Conservation (phyloP, 2,797 vertebrate genomes). For the Tadarida brasiliensis region DNA sequence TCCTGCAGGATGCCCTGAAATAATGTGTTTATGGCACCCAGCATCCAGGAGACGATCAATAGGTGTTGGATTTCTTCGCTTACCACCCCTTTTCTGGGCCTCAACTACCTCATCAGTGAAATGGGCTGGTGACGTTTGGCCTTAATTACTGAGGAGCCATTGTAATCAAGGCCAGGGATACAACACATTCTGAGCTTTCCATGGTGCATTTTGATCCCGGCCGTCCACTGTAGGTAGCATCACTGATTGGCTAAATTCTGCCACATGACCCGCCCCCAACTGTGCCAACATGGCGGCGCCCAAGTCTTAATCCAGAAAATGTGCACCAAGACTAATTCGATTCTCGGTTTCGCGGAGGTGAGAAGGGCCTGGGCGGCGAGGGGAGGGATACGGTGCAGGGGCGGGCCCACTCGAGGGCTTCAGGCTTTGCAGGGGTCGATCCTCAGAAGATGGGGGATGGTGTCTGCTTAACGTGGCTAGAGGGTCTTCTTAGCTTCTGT, state of each 20-base stretch:
- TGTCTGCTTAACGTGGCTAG: background rate
- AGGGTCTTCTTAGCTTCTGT: background rate
- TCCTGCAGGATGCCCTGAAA: background rate
- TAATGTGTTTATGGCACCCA: background rate
- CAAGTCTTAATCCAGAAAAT: slow-evolving; percentile 51
- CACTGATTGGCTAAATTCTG: slow-evolving; percentile 48
- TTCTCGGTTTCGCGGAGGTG: background rate
- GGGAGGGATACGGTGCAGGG: background rate
- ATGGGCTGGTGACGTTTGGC: background rate
- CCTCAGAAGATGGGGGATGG: background rate
- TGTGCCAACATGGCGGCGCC: slow-evolving; percentile 84
- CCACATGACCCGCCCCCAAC: slow-evolving; percentile 73
- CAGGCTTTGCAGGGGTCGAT: background rate
- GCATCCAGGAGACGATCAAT: background rate
- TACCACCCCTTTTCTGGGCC: background rate
- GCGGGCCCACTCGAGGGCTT: background rate
- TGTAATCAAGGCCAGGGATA: background rate
- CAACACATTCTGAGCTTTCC: background rate
- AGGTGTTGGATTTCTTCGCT: background rate
- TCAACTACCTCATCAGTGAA: slow-evolving; percentile 18
- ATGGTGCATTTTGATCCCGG: background rate
- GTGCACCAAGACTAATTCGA: background rate
- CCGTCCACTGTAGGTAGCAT: background rate
- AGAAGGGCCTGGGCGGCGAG: background rate
- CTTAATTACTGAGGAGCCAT: background rate